Evolutionary conservation across 2,797 vertebrate species (phyloP).

Genomic region (Neopelma chrysocephalum): DNA sequence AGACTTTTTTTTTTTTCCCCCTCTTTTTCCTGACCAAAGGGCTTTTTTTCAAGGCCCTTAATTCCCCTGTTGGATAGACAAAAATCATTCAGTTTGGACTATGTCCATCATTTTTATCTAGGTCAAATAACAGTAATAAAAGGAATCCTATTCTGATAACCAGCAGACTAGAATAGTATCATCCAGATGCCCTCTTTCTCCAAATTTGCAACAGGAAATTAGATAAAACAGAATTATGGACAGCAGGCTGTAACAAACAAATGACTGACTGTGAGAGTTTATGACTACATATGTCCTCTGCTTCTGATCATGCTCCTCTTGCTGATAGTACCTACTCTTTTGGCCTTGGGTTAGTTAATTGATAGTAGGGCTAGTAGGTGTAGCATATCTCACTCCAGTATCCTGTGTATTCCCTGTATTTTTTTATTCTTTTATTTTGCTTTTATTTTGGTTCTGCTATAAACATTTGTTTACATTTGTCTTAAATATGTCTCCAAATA

Average conservation of each 20-base stretch:
- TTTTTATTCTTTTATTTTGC: background rate
- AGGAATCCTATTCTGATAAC: background rate
- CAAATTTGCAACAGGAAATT: background rate
- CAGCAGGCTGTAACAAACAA: background rate
- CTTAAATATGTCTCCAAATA: background rate
- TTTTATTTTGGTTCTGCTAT: background rate
- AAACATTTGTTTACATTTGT: background rate
- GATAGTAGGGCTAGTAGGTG: background rate
- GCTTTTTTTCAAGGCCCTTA: background rate
- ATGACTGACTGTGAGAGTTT: background rate
- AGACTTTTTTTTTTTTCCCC: accelerated
- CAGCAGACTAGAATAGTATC: background rate
- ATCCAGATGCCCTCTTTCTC: background rate
- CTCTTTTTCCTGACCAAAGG: background rate
- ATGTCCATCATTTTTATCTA: background rate
- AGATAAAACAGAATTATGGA: background rate
- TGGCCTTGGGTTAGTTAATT: background rate
- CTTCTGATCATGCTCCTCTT: accelerated
- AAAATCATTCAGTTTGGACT: background rate
- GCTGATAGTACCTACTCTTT: background rate
- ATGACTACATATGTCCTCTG: background rate
- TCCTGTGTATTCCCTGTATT: background rate
- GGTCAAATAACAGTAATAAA: background rate
- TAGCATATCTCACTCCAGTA: background rate
- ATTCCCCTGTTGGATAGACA: background rate